Conservation (phyloP, 1,140 invertebrate species). For the Solenopsis invicta region DNA sequence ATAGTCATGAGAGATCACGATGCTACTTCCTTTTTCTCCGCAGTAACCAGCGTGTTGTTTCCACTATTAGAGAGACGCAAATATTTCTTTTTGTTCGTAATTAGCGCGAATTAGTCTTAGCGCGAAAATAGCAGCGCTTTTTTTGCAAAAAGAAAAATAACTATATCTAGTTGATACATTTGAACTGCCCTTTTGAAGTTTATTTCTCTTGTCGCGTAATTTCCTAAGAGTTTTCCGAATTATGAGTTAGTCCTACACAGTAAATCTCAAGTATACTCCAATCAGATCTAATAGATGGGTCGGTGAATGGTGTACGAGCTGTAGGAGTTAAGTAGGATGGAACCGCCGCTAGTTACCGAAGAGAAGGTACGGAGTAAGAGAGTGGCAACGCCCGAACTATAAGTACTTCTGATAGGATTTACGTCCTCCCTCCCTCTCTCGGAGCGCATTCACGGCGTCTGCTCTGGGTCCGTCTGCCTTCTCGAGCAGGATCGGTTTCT, state of each 20-base stretch:
- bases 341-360: slow-evolving; percentile 73
- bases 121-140: neutral
- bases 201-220: neutral
- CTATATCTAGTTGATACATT: neutral
- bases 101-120: slow-evolving; percentile 18
- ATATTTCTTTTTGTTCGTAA: slow-evolving; percentile 14
- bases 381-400: slow-evolving; percentile 81
- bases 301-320: slow-evolving; percentile 51
- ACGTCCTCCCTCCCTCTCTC: slow-evolving; percentile 62
- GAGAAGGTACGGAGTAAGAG: slow-evolving; percentile 70
- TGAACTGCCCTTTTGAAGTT: neutral
- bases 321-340: slow-evolving; percentile 73
- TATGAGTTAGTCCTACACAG: slow-evolving; percentile 17
- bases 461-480: slow-evolving; percentile 66
- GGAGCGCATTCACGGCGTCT: slow-evolving; percentile 73
- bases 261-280: slow-evolving; percentile 68
- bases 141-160: neutral
- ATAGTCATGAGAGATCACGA: slow-evolving; percentile 43
- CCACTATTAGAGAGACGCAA: slow-evolving; percentile 6
- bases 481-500: slow-evolving; percentile 75
- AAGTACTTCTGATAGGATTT: slow-evolving; percentile 86
- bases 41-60: slow-evolving; percentile 51
- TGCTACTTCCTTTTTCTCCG: slow-evolving; percentile 3
- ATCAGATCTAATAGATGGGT: slow-evolving; percentile 67
- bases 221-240: neutral